phyloP scores from a whole-genome alignment of 2,113 vertebrate species.

The Sebastes schlegelii region DNA sequence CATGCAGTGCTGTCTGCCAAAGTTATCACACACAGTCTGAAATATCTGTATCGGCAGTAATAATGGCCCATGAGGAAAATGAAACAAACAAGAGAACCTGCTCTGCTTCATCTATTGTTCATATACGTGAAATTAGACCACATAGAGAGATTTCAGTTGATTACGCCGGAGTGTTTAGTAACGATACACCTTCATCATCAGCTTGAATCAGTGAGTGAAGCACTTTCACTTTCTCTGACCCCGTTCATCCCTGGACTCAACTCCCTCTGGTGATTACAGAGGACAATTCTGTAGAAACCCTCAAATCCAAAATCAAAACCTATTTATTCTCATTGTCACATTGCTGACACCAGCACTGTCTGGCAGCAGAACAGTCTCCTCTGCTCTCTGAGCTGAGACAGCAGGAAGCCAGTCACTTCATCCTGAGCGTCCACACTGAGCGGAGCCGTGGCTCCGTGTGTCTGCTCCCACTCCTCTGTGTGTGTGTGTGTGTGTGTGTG shows the following conservation, averaged over 20 bases:
- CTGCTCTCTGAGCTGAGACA: slow-evolving; percentile 42
- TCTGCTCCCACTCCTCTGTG: neutral
- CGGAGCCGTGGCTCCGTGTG: neutral
- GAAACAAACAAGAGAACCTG: neutral
- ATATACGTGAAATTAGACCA: neutral
- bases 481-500: neutral
- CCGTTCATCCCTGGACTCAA: neutral
- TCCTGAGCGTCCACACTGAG: slow-evolving; percentile 26
- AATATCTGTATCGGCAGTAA: neutral
- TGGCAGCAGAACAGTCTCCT: neutral
- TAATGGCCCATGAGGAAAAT: neutral
- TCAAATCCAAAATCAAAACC: slow-evolving; percentile 37
- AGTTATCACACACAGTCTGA: neutral
- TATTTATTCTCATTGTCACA: slow-evolving; percentile 36
- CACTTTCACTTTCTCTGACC: slow-evolving; percentile 1
- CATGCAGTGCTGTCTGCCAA: too few species aligned
- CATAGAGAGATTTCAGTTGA: neutral
- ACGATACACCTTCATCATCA: neutral
- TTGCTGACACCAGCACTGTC: slow-evolving; percentile 42
- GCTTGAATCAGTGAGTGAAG: neutral
- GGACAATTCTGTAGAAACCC: slow-evolving; percentile 4
- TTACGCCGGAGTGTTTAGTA: neutral
- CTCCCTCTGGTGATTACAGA: slow-evolving; percentile 26
- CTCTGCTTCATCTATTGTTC: neutral
- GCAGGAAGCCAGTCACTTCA: slow-evolving; percentile 29